Conservation (phyloP, 2,888 invertebrate species). For the Acanthosepion esculentum region DNA sequence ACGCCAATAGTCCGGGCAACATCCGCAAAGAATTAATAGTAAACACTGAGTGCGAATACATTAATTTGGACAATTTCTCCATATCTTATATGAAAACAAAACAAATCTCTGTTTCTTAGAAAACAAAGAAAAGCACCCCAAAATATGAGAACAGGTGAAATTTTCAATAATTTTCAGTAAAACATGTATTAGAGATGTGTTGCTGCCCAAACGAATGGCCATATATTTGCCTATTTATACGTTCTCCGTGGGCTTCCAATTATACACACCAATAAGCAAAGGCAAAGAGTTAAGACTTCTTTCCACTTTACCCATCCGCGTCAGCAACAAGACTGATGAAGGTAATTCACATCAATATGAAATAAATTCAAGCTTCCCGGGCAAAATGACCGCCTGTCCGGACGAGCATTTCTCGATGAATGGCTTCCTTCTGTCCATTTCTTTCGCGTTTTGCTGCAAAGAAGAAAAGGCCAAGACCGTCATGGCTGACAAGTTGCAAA, state of each 20-base stretch:
- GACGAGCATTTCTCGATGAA: not conserved
- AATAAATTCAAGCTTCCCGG: not conserved
- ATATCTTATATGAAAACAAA: no score
- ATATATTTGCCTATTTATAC: no score
- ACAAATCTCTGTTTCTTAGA: no score
- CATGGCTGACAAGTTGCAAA: not conserved
- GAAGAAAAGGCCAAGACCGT: not conserved
- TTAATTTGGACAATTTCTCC: no score
- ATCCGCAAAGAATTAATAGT: no score
- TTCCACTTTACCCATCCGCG: not conserved
- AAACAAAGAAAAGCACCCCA: no score
- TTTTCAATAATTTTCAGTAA: no score
- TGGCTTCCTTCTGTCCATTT: not conserved
- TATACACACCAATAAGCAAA: not conserved
- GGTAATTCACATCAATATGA: not conserved
- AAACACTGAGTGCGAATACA: no score
- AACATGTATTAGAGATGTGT: no score
- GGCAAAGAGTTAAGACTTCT: not conserved
- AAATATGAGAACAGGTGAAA: no score
- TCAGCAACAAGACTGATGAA: not conserved
- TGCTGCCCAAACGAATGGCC: no score
- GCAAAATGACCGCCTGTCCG: not conserved
- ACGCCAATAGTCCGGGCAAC: no score
- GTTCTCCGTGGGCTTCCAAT: not conserved
- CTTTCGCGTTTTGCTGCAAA: not conserved